Evolutionary conservation across 2,888 invertebrate species (phyloP), one percentile per base, ranked within the genome.

Genomic region (Ochropleura leucogaster): DNA sequence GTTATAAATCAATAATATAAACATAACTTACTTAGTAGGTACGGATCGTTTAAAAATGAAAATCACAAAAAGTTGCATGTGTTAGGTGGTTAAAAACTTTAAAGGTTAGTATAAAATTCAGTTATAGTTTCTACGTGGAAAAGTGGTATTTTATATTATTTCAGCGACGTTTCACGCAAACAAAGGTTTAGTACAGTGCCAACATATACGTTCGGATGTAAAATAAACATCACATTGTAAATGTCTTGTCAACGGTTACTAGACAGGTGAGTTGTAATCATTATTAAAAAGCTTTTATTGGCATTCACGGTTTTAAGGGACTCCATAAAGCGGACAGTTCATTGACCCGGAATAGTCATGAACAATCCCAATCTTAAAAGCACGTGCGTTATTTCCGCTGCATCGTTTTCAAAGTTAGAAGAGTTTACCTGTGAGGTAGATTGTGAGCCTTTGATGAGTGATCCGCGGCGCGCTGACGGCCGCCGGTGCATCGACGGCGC

Each of bases 401-500:
- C n/a, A 14, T 55, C 4, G 67, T 64, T 51, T 68, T 66, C 49
- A 67, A 46, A 66, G 53, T 66, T 57, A 67, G 46, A 8, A 1
- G 47, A 42, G 60, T 67, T 87, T 89, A 95, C 96, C 94, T 96
- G 94, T 80, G 96, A 96, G 82, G 94, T 92, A 77, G 97, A 94
- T 82, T 97, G 97, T 40, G 97, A 95, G 85, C 96, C 93, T 82
- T 97, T 97, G 85, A 97, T 97, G 75, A 97, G 94, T 51, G 97
- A 97, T 74, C 97, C 97, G 74, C 97, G 96, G 16, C 97, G 91
- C 60, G 97, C 95, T 1, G 97, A 97, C 55, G 96, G 95, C 83
- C 96, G 96, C 83, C 97, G 96, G 86, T 96, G 96, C 96, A 95
- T 96, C 60, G 96, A 96, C 83, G 93, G 97, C 92, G 94, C 96